phyloP scores from a whole-genome alignment of 1,140 invertebrate genomes.

The Olivierus martensii region DNA sequence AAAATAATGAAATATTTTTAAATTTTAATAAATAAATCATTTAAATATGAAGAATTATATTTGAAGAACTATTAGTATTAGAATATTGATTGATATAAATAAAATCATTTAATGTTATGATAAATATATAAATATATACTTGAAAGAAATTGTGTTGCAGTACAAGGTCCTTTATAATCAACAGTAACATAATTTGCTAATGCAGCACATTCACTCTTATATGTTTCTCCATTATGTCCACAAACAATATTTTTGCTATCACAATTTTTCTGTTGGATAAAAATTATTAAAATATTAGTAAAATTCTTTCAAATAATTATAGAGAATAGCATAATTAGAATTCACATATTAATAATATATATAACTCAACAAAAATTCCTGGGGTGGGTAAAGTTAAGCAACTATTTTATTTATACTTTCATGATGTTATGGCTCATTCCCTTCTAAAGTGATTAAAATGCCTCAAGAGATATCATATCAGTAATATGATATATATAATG shows the following conservation, averaged over 20 bases:
- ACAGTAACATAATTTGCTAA: slow-evolving; percentile 50
- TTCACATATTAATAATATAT: not conserved
- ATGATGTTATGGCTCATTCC: too few relatives aligned
- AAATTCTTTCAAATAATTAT: not conserved
- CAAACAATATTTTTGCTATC: slow-evolving; percentile 47
- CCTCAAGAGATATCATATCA: too few relatives aligned
- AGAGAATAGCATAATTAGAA: not conserved
- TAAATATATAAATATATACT: slow-evolving; percentile 14
- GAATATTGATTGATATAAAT: not conserved
- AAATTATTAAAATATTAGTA: not conserved
- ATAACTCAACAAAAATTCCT: too few relatives aligned
- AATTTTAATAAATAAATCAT: too few relatives aligned
- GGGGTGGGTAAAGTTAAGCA: too few relatives aligned
- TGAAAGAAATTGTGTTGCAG: slow-evolving; percentile 47
- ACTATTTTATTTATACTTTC: too few relatives aligned
- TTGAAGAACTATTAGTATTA: not conserved
- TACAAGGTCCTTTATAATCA: slow-evolving; percentile 64
- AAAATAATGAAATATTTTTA: too few relatives aligned
- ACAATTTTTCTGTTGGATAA: slow-evolving; percentile 28
- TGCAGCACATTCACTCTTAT: slow-evolving; percentile 65
- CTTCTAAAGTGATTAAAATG: too few relatives aligned
- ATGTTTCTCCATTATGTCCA: slow-evolving; percentile 71
- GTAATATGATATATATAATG: too few relatives aligned
- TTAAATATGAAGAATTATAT: not conserved
- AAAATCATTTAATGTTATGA: not conserved